Evolutionary conservation across 2,113 vertebrate genomes (phyloP), one percentile per base, ranked within the genome.

Genomic region (Phycodurus eques): DNA sequence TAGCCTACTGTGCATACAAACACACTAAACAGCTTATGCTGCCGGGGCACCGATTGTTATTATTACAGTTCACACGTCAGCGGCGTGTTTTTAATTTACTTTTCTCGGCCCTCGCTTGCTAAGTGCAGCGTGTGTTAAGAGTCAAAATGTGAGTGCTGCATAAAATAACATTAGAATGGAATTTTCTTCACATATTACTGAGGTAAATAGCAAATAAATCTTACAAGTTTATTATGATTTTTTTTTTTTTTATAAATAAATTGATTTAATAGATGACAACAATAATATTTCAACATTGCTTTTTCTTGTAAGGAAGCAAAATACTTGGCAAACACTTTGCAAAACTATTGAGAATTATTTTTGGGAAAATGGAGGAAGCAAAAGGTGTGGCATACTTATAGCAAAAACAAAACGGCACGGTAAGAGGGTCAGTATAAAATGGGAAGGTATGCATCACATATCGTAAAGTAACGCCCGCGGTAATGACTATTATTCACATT

Each of bases 231-330:
- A 71, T 68, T n/a, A n/a, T n/a, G n/a, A n/a, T n/a, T n/a, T n/a
- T n/a, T n/a, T 74, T 76, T 74, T 83, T 72, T 84, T 87, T 85
- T 91, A 92, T 92, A 92, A 92, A 92, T 92, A 92, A 90, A 90
- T 83, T 87, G 85, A 88, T 92, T 92, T 91, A 92, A 92, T 92
- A 87, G 82, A 89, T 88, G 89, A 89, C 87, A 83, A 88, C 84
- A 88, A 88, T 88, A 87, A 86, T 80, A 85, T 91, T 86, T 88
- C 82, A 84, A 90, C 84, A 88, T 88, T 81, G 80, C 83, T 89
- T 87, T 88, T 90, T 85, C 82, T 66, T 82, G 85, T 89, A 88
- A 88, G 84, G 87, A 90, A 90, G 88, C 88, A 87, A 85, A 85
- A 89, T 87, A 81, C 82, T 87, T 86, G 85, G 83, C 86, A 83